A percentile compares a stretch with the other conserved stretches of the same genome.
These are phyloP conservation scores for Tenebrio molitor DNA, from an alignment of 1,140 invertebrate genomes.

Conservation along the genomic window DNA sequence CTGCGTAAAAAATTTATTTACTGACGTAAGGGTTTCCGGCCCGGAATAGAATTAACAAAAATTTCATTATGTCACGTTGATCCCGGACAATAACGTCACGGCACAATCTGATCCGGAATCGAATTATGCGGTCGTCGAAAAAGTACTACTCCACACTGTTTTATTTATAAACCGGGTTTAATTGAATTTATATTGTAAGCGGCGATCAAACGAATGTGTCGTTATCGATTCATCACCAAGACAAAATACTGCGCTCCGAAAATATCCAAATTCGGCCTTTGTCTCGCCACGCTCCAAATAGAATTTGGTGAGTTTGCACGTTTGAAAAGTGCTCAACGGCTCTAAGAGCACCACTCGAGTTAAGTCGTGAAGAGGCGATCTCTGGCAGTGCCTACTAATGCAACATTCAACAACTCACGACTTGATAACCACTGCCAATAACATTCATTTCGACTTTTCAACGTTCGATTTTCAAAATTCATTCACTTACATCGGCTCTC, in stretches of 20 bases:
- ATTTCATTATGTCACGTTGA: constrained; percentile 13
- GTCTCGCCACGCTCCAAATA: background rate
- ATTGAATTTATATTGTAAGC: background rate
- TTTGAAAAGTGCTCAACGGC: background rate
- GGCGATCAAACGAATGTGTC: constrained; percentile 3
- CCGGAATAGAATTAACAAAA: constrained; percentile 21
- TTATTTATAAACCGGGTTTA: background rate
- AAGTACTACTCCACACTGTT: background rate
- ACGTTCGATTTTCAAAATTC: no score
- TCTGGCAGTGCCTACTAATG: background rate
- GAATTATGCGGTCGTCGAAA: background rate
- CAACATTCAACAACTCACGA: constrained; percentile 2
- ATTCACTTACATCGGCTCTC: no score
- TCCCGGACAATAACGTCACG: background rate
- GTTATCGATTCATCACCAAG: no score
- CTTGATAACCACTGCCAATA: background rate
- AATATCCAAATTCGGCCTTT: no score
- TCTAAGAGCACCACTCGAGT: constrained; percentile 5
- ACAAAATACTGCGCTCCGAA: no score
- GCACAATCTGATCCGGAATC: background rate
- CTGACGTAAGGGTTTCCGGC: constrained; percentile 7
- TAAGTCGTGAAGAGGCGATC: background rate
- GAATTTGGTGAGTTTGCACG: constrained; percentile 21
- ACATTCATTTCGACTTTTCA: no score
- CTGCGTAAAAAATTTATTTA: constrained; percentile 9